Percentiles rank a stretch among this genome's conserved stretches.
Evolutionary conservation across 2,797 vertebrate genomes (phyloP).

Genomic region (Falco berigora): DNA sequence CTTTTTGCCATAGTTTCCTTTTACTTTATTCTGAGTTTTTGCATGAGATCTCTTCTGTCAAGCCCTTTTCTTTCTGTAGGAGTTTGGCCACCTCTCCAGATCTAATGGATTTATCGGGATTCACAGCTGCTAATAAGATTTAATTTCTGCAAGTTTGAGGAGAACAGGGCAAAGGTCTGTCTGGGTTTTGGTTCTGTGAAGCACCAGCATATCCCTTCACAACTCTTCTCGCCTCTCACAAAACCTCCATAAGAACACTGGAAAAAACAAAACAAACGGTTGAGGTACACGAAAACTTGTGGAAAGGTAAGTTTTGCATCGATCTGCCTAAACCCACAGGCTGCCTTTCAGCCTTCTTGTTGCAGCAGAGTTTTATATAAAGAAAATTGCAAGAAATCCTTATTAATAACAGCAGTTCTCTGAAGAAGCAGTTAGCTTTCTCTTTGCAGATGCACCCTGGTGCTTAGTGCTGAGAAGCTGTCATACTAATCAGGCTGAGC

Average conservation of each 20-base stretch:
- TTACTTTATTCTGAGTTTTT: neutral
- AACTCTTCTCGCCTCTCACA: neutral
- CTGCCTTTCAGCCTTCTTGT: neutral
- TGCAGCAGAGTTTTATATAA: neutral
- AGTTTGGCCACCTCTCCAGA: neutral
- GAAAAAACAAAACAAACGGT: neutral
- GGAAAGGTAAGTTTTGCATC: neutral
- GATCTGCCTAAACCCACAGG: neutral
- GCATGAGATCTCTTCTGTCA: neutral
- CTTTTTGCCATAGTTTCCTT: neutral
- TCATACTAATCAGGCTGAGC: neutral
- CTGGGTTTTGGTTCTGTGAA: neutral
- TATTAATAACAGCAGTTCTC: neutral
- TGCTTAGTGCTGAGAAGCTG: neutral
- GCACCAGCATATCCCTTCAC: too few relatives aligned
- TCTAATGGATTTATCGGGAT: neutral
- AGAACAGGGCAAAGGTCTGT: neutral
- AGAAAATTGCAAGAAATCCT: neutral
- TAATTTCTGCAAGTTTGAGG: neutral
- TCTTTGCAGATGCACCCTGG: neutral
- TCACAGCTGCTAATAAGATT: neutral
- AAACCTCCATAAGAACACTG: neutral
- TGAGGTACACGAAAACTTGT: neutral
- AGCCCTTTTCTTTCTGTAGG: neutral
- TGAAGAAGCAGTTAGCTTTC: neutral